Evolutionary conservation across 2,888 invertebrate species (phyloP).

Genomic region (Habrosyne pyritoides): DNA sequence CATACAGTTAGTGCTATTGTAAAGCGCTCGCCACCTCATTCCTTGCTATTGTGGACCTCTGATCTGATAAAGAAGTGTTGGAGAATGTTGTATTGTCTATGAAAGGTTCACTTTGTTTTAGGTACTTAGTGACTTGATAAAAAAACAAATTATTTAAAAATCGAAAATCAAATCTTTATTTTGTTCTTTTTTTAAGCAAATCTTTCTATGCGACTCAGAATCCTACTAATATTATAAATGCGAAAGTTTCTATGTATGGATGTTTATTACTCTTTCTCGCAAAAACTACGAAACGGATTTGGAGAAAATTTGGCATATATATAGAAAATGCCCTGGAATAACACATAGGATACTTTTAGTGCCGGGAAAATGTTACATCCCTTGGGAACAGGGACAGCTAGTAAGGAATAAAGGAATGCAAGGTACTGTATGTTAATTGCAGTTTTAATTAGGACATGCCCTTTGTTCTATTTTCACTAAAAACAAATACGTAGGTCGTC

Average conservation of each 20-base stretch:
- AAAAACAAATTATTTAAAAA: background rate
- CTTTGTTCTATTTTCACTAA: background rate
- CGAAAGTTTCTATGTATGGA: too few species aligned
- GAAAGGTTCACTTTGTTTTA: background rate
- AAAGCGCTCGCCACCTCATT: constrained; percentile 53
- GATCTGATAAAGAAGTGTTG: constrained; percentile 32
- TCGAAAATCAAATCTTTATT: too few species aligned
- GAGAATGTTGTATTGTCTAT: constrained; percentile 22
- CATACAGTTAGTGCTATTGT: constrained; percentile 46
- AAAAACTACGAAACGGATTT: too few species aligned
- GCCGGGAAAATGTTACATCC: too few species aligned
- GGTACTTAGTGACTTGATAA: background rate
- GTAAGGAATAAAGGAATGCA: background rate
- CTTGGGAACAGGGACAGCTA: too few species aligned
- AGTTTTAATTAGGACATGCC: background rate
- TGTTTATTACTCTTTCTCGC: too few species aligned
- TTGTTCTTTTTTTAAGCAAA: too few species aligned
- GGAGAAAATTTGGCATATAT: too few species aligned
- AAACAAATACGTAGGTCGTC: background rate
- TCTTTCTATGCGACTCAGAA: too few species aligned
- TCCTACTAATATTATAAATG: too few species aligned
- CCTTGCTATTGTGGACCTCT: constrained; percentile 54
- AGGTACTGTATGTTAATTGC: background rate
- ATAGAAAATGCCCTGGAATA: too few species aligned
- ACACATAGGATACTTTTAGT: too few species aligned